A percentile compares a stretch with the other conserved stretches of the same genome.
These are phyloP conservation scores for Micoletzkya japonica DNA, from an alignment of 2,888 invertebrate species.

Conservation along the genomic window DNA sequence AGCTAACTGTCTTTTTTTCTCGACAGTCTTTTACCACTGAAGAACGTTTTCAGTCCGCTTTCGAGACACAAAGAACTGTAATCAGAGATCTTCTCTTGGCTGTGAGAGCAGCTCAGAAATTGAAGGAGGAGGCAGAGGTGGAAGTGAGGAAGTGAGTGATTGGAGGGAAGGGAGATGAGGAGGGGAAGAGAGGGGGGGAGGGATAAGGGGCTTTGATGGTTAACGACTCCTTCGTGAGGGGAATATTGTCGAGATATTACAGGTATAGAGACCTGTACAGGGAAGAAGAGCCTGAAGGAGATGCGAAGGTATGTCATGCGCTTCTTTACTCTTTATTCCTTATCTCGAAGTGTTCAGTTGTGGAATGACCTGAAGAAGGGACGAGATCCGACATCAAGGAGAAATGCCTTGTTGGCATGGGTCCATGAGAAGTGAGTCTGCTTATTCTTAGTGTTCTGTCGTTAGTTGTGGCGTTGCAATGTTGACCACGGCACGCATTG, in stretches of 20 bases:
- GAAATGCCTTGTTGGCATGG: conserved; percentile 22
- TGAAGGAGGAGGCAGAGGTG: conserved; percentile 20
- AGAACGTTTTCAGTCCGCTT: too few species aligned
- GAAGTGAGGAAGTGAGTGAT: conserved; percentile 24
- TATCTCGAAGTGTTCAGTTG: neutral
- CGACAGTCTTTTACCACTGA: too few species aligned
- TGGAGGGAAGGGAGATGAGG: neutral
- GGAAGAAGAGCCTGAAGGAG: neutral
- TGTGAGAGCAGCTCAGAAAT: conserved; percentile 16
- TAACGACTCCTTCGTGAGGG: too few species aligned
- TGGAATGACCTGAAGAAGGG: conserved; percentile 26
- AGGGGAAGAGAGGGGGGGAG: neutral
- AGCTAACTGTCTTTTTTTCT: too few species aligned
- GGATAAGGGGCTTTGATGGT: too few species aligned
- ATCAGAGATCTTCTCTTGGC: conserved; percentile 13
- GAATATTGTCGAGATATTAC: too few species aligned
- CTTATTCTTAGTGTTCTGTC: neutral
- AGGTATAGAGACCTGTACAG: neutral
- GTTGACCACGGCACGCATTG: too few species aligned
- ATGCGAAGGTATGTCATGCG: neutral
- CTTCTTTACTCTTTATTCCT: neutral
- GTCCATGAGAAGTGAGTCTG: conserved; percentile 9
- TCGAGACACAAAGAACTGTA: too few species aligned
- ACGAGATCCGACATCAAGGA: neutral
- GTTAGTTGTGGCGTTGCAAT: neutral